A percentile compares a stretch with the other conserved stretches of the same genome.
Evolutionary conservation across 2,113 vertebrate species (phyloP).

Genomic region (Beaufortia kweichowensis): DNA sequence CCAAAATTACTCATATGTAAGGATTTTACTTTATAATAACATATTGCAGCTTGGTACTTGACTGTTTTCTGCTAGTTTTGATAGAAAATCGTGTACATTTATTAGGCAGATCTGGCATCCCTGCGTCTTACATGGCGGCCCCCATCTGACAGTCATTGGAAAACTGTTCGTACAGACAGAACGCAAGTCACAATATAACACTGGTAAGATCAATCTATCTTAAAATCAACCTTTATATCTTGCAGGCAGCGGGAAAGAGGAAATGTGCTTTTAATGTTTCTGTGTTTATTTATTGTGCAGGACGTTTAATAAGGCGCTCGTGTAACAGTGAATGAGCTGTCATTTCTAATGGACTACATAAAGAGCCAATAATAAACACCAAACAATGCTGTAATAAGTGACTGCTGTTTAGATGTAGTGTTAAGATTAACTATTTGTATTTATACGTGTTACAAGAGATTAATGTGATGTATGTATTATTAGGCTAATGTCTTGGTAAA

Average conservation of each 20-base stretch:
- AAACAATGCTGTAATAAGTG: neutral
- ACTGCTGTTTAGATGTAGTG: neutral
- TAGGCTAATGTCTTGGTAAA: neutral
- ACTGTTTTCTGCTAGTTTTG: too few species aligned
- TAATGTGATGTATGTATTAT: neutral
- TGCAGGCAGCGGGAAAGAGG: neutral
- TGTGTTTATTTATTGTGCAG: neutral
- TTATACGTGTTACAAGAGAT: neutral
- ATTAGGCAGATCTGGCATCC: too few species aligned
- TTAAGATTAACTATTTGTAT: neutral
- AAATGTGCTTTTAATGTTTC: neutral
- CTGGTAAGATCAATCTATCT: neutral
- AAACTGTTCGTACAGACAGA: neutral
- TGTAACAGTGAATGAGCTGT: slow-evolving; percentile 6
- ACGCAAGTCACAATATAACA: neutral
- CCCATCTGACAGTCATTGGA: slow-evolving; percentile 61
- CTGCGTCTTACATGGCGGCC: slow-evolving; percentile 59
- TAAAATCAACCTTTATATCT: neutral
- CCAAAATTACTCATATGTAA: too few species aligned
- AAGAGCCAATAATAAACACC: neutral
- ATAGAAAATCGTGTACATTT: too few species aligned
- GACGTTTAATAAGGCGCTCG: neutral
- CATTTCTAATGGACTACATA: neutral
- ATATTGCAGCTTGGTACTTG: too few species aligned
- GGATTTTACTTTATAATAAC: too few species aligned